Percentiles rank a stretch among this genome's conserved stretches.
phyloP scores from a whole-genome alignment of 2,113 vertebrate genomes.

The Pseudois nayaur region DNA sequence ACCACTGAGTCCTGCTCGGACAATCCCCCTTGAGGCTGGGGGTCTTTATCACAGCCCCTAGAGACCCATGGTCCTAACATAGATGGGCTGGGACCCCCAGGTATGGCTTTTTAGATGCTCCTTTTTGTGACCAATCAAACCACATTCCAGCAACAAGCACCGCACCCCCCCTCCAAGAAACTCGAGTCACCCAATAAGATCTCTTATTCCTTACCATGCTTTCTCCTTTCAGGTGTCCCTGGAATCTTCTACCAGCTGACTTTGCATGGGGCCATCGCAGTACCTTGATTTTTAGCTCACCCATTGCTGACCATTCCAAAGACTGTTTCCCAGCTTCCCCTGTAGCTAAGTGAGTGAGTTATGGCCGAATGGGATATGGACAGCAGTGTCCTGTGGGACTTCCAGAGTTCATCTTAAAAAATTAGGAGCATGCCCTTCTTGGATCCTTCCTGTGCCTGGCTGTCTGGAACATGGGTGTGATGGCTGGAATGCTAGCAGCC shows the following conservation, averaged over 20 bases:
- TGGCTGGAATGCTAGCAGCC: neutral
- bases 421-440: neutral
- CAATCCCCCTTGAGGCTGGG: neutral
- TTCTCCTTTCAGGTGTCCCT: neutral
- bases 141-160: neutral
- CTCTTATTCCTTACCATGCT: neutral
- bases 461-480: neutral
- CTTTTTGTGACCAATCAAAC: neutral
- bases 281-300: neutral
- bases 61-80: accelerated
- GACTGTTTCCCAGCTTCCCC: neutral
- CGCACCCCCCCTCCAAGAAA: accelerated
- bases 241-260: neutral
- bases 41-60: neutral
- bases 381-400: neutral
- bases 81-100: accelerated
- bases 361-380: neutral
- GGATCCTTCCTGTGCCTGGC: neutral
- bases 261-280: neutral
- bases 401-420: neutral
- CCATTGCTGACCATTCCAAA: neutral
- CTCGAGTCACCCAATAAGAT: neutral
- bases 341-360: neutral
- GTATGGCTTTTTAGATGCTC: neutral
- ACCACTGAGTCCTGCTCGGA: neutral